phyloP scores from a whole-genome alignment of 2,888 invertebrate species.

The Hirtodrosophila alboralis region DNA sequence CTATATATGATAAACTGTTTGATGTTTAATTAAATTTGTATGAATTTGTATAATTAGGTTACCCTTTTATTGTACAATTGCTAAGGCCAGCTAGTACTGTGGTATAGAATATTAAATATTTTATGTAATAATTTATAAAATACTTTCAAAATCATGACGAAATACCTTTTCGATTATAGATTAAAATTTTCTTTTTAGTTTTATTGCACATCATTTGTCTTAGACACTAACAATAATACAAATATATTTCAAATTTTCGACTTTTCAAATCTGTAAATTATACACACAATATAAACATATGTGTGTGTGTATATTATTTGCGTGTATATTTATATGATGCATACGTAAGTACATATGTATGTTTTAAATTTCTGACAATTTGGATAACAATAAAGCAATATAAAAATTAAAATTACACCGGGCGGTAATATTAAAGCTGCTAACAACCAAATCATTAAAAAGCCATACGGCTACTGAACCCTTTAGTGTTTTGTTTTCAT shows the following conservation, averaged over 20 bases:
- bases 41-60: no score
- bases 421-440: constrained; percentile 32
- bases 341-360: no score
- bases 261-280: constrained; percentile 24
- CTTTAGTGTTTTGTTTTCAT: constrained; percentile 1
- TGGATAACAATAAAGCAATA: constrained; percentile 70
- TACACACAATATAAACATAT: constrained; percentile 3
- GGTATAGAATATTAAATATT: no score
- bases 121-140: no score
- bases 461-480: constrained; percentile 23
- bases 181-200: constrained; percentile 43
- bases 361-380: constrained; percentile 53
- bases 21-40: no score
- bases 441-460: constrained; percentile 43
- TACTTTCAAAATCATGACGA: no score
- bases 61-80: no score
- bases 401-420: constrained; percentile 52
- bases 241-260: constrained; percentile 27
- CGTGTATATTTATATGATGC: no score
- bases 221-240: constrained; percentile 60
- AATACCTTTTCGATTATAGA: background rate
- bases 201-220: constrained; percentile 68
- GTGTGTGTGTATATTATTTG: no score
- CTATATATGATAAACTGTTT: no score
- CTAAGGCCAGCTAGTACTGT: no score